phyloP scores from a whole-genome alignment of 2,113 vertebrate species.

The Zosterops hypoxanthus region DNA sequence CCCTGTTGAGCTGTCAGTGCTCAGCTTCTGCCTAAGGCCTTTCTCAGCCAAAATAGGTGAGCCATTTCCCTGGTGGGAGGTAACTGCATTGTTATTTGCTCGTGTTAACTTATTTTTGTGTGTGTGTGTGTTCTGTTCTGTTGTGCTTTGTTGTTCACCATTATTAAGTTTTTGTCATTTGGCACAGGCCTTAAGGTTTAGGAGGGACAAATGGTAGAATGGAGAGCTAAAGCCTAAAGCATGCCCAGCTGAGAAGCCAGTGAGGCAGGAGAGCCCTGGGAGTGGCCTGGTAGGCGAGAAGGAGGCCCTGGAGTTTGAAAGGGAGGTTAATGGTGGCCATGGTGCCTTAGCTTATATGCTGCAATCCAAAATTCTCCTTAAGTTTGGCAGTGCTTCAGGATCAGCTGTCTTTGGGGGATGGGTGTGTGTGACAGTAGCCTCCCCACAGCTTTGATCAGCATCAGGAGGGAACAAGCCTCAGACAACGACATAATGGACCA shows the following conservation, averaged over 20 bases:
- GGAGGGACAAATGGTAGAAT: fast-evolving
- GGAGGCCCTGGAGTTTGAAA: not conserved
- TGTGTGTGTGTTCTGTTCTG: not conserved
- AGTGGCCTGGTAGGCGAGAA: not conserved
- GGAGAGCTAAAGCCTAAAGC: not conserved
- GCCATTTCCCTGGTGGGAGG: not conserved
- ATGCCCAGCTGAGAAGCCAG: not conserved
- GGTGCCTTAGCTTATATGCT: not conserved
- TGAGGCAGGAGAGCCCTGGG: not conserved
- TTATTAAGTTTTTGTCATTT: not conserved
- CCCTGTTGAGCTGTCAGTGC: not conserved
- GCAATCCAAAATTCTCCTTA: not conserved
- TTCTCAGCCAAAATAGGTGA: not conserved
- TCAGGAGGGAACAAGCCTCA: not conserved
- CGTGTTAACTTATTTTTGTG: not conserved
- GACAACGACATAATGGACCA: not conserved
- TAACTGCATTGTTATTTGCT: not conserved
- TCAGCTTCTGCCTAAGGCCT: not conserved
- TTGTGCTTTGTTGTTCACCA: not conserved
- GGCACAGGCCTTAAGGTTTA: not conserved
- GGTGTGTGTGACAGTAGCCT: not conserved
- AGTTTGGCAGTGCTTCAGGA: not conserved
- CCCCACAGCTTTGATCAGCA: not conserved
- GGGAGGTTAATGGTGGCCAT: not conserved
- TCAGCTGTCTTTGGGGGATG: not conserved